phyloP scores from a whole-genome alignment of 2,888 invertebrate species.

The Sericinus montela region DNA sequence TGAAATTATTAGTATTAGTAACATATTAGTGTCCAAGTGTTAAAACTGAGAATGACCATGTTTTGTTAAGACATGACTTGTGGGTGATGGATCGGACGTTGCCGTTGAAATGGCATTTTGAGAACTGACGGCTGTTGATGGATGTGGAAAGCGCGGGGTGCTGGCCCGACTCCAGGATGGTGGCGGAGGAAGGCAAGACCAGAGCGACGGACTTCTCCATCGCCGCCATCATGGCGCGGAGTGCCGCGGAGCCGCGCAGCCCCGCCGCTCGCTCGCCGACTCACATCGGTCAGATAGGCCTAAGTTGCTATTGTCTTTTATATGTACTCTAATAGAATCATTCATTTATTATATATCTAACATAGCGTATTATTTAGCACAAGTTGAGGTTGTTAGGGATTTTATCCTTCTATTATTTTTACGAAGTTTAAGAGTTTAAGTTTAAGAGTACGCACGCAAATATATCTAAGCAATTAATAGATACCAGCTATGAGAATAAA shows the following conservation, averaged over 20 bases:
- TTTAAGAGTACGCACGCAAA: too few species aligned
- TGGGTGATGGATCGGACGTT: conserved; percentile 53
- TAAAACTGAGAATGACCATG: conserved; percentile 14
- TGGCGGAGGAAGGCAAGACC: conserved; percentile 70
- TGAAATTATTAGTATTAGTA: background rate
- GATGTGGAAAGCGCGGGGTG: conserved; percentile 71
- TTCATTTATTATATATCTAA: too few species aligned
- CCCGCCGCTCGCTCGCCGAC: conserved; percentile 67
- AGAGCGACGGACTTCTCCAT: conserved; percentile 96
- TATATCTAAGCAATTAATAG: too few species aligned
- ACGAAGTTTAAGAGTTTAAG: too few species aligned
- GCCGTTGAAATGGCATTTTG: conserved; percentile 52
- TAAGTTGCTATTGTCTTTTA: conserved; percentile 28
- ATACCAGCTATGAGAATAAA: too few species aligned
- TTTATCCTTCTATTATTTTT: too few species aligned
- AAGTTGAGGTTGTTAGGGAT: too few species aligned
- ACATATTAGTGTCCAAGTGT: conserved; percentile 9
- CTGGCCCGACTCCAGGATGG: conserved; percentile 67
- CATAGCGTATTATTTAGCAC: too few species aligned
- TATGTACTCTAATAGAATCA: background rate
- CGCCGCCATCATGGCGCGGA: conserved; percentile 94
- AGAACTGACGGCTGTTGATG: conserved; percentile 57
- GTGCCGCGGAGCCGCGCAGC: conserved; percentile 67
- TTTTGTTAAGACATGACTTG: conserved; percentile 16
- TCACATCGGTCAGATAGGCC: conserved; percentile 64